Percentiles rank a stretch among this genome's conserved stretches.
These are phyloP conservation scores for Tapirus terrestris DNA, from an alignment of 2,113 vertebrate species.

Conservation along the genomic window DNA sequence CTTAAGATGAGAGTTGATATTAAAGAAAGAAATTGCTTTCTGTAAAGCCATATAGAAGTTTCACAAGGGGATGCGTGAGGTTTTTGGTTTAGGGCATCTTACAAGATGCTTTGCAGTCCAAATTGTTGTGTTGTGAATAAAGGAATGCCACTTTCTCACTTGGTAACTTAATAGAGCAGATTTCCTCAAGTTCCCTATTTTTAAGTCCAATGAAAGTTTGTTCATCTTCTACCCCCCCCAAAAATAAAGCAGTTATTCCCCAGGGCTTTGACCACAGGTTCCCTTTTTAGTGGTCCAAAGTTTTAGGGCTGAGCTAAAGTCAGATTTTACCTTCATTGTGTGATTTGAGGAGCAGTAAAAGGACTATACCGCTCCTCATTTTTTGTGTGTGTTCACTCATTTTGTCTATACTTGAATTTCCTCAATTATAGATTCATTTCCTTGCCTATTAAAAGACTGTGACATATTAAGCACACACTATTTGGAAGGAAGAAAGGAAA, in stretches of 20 bases:
- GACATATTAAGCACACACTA: background rate
- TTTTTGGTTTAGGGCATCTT: background rate
- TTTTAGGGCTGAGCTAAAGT: background rate
- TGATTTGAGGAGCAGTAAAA: slow-evolving; percentile 10
- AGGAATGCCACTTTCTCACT: background rate
- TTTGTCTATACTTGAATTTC: background rate
- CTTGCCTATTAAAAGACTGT: background rate
- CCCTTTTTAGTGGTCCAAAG: background rate
- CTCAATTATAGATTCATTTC: background rate
- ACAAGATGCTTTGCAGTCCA: background rate
- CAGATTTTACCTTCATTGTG: background rate
- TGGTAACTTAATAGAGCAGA: background rate
- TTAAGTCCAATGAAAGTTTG: background rate
- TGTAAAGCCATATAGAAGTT: slow-evolving; percentile 2
- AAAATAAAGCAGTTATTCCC: background rate
- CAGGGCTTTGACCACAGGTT: background rate
- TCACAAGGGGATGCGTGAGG: background rate
- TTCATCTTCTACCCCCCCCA: background rate
- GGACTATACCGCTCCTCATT: background rate
- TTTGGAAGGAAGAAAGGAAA: background rate
- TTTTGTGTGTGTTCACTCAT: background rate
- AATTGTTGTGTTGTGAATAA: background rate
- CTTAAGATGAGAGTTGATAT: background rate
- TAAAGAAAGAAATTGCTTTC: slow-evolving; percentile 32
- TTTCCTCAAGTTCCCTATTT: background rate